Conservation (phyloP, 2,113 vertebrate species). For the Carassius carassius region DNA sequence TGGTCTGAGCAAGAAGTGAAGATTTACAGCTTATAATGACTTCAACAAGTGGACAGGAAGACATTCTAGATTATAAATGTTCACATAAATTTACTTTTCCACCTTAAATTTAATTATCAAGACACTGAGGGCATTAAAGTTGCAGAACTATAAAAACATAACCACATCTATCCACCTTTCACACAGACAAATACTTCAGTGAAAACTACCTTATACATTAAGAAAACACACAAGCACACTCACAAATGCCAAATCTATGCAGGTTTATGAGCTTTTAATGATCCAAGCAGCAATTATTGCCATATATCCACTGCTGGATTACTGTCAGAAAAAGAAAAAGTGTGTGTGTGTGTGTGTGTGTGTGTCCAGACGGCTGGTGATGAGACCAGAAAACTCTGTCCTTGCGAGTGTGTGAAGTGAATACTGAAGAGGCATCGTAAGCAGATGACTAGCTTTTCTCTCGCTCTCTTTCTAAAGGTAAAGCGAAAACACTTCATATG, state of each 20-base stretch:
- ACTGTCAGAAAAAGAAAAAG: slow-evolving; percentile 48
- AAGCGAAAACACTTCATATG: slow-evolving; percentile 26
- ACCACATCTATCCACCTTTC: not conserved
- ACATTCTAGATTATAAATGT: not conserved
- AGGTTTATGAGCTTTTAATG: slow-evolving; percentile 68
- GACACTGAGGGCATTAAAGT: not conserved
- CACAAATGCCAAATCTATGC: slow-evolving; percentile 64
- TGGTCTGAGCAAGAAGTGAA: not conserved
- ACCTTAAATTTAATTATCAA: slow-evolving; percentile 8
- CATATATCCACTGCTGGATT: slow-evolving; percentile 51
- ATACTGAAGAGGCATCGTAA: slow-evolving; percentile 55
- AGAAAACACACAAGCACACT: not conserved
- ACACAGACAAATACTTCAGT: not conserved
- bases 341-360: too few species aligned
- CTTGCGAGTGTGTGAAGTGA: slow-evolving; percentile 63
- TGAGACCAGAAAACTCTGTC: slow-evolving; percentile 51
- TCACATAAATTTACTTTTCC: not conserved
- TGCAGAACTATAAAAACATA: not conserved
- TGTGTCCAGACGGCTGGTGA: slow-evolving; percentile 19
- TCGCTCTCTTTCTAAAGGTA: slow-evolving; percentile 23
- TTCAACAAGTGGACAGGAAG: not conserved
- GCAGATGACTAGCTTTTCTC: slow-evolving; percentile 29
- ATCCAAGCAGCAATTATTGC: slow-evolving; percentile 63
- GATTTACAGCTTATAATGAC: not conserved
- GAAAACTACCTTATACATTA: not conserved